Evolutionary conservation across 92 coral and sea anemone genomes (phyloP), one percentile per base, ranked within the genome.

Genomic region (Epizoanthus stellaris): DNA sequence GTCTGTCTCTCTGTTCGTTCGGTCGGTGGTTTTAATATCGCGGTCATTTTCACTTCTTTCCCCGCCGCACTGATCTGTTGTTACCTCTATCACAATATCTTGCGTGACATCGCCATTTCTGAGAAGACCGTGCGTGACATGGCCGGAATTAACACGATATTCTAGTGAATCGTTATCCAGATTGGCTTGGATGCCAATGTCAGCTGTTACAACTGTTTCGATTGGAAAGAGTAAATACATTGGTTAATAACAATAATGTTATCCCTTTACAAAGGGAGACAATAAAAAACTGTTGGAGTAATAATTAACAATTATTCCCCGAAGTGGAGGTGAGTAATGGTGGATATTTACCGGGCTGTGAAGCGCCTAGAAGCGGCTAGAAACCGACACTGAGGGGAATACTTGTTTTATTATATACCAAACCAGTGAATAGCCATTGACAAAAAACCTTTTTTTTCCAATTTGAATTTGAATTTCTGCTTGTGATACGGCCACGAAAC

Each of bases 131-230:
- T 68, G 20, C 20, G 73, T 38, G 49, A 68, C 21, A 15, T 64
- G n/a, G 19, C 72, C 67, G 36, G 90, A 21, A 16, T 73, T 63
- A 21, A n/a, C 65, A 67, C 72, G 91, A 25, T 63, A 53, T 15
- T 70, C 66, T 6, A 62, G 6, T 6, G 40, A 56, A 67, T 16
- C 84, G 23, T 56, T 86, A 8, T 85, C 87, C 17, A 76, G 56
- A 56, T 40, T 65, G 19, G 89, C 80, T 66, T 89, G 92, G 49
- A 89, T 80, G 2, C 89, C 89, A 23, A 86, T 59, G 20, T 89
- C 92, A 42, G 30, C 57, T 62, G 84, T 89, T 20, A 76, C 66
- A 52, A 66, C 92, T 89, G 39, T 57, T 19, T 56, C 36, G 36
- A 30, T 30, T 30, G 4, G 20, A 21, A 20, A 79, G 65, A 68